Evolutionary conservation across 2,113 vertebrate species (phyloP).

Genomic region (Beaufortia kweichowensis): DNA sequence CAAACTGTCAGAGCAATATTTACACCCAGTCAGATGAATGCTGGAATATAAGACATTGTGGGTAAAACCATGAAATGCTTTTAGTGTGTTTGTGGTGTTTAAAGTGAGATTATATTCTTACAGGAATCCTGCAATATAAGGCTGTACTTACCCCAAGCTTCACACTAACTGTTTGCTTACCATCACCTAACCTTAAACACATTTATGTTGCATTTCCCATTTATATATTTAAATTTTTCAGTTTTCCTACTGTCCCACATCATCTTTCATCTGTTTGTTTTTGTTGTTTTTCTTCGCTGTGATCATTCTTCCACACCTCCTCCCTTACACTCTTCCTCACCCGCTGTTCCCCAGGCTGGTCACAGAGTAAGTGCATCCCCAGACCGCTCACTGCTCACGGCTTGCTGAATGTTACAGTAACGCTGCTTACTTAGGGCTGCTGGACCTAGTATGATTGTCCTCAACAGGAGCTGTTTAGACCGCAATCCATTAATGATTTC

Average conservation of each 20-base stretch:
- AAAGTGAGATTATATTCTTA: neutral
- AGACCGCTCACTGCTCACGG: constrained; percentile 65
- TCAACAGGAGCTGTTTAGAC: constrained; percentile 19
- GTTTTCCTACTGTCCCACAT: constrained; percentile 75
- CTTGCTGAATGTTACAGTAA: constrained; percentile 54
- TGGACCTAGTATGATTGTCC: constrained; percentile 26
- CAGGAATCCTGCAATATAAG: constrained; percentile 1
- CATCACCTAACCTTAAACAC: constrained; percentile 48
- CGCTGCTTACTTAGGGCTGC: constrained; percentile 33
- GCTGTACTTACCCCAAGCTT: neutral
- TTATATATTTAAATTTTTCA: constrained; percentile 67
- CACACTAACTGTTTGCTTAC: constrained; percentile 49
- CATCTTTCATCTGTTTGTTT: constrained; percentile 71
- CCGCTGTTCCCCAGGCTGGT: constrained; percentile 82
- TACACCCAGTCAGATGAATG: neutral
- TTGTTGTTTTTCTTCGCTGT: constrained; percentile 82
- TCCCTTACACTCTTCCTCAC: constrained; percentile 64
- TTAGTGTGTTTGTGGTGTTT: neutral
- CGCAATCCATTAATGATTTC: neutral
- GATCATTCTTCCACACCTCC: constrained; percentile 75
- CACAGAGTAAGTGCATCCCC: constrained; percentile 96
- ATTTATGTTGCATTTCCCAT: constrained; percentile 50
- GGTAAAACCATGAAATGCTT: neutral
- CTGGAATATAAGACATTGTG: neutral
- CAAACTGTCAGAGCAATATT: neutral